These are phyloP conservation scores for Plecotus auritus DNA, from an alignment of 2,113 vertebrate species.

Conservation along the genomic window DNA sequence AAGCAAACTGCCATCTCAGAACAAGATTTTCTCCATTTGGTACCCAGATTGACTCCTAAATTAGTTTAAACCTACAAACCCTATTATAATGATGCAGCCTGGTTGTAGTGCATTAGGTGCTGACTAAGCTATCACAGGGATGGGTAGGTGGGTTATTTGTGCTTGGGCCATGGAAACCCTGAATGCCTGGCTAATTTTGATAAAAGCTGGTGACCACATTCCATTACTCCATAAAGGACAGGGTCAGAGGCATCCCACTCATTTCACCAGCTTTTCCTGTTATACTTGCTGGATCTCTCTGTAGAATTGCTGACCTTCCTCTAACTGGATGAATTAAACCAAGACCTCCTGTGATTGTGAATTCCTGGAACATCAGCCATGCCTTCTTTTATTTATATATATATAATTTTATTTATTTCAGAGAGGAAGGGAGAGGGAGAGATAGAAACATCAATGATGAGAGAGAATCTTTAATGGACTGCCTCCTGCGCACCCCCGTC, in stretches of 20 bases:
- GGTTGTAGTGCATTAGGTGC: background rate
- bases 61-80: conserved; percentile 2
- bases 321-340: background rate
- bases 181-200: conserved; percentile 19
- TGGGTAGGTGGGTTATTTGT: background rate
- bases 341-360: background rate
- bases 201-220: conserved; percentile 9
- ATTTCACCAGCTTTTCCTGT: background rate
- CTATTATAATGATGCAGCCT: background rate
- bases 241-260: background rate
- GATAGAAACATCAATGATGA: too few species aligned
- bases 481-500: too few species aligned
- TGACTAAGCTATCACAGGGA: background rate
- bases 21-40: background rate
- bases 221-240: background rate
- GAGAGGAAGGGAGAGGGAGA: too few species aligned
- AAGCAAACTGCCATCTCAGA: background rate
- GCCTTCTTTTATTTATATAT: too few species aligned
- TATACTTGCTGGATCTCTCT: background rate
- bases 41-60: background rate
- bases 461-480: too few species aligned
- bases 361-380: background rate
- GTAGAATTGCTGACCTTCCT: background rate
- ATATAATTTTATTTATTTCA: too few species aligned
- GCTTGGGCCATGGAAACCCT: background rate